phyloP scores from a whole-genome alignment of 2,113 vertebrate genomes.

The Lagenorhynchus albirostris region DNA sequence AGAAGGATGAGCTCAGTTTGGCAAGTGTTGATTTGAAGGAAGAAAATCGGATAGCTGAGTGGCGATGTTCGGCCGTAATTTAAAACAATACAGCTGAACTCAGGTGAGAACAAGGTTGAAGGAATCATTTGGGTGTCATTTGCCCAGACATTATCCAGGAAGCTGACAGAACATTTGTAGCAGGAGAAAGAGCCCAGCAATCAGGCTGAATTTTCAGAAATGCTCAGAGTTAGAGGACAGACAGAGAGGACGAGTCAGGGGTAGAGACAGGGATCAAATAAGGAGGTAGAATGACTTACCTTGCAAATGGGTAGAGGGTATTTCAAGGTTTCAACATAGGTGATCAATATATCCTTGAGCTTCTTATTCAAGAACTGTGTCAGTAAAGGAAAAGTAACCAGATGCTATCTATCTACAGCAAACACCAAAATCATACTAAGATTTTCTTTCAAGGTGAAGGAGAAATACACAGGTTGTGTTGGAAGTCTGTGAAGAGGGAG shows the following conservation, averaged over 20 bases:
- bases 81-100: neutral
- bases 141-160: neutral
- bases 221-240: neutral
- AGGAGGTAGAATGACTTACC: neutral
- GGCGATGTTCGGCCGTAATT: neutral
- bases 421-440: neutral
- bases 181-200: neutral
- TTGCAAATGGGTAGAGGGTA: neutral
- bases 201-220: neutral
- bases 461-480: neutral
- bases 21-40: neutral
- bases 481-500: neutral
- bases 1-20: neutral
- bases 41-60: neutral
- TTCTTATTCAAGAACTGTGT: neutral
- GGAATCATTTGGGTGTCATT: neutral
- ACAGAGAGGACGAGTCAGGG: neutral
- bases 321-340: neutral
- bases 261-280: neutral
- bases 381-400: neutral
- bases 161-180: neutral
- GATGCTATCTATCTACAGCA: neutral
- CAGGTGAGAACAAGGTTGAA: neutral
- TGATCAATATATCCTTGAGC: neutral
- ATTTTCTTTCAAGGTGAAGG: conserved; percentile 28